Percentiles rank a stretch among this genome's conserved stretches.
Evolutionary conservation across 2,888 invertebrate species (phyloP).

Genomic region (Epicampocera succincta): DNA sequence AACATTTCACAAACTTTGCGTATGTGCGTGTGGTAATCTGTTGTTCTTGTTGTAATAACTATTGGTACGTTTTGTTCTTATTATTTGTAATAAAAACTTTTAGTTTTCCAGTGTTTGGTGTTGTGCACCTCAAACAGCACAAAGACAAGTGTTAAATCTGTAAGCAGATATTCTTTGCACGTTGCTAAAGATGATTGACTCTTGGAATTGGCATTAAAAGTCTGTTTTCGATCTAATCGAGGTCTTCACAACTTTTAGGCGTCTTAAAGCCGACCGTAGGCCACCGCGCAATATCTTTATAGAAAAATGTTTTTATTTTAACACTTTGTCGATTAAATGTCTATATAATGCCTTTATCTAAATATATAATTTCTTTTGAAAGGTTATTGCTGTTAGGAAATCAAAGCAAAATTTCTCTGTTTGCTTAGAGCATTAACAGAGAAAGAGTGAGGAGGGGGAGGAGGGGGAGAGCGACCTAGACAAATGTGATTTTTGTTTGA

Average conservation of each 20-base stretch:
- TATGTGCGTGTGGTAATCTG: constrained; percentile 47
- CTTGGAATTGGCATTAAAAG: constrained; percentile 3
- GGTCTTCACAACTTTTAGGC: not conserved
- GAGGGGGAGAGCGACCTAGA: too few species aligned
- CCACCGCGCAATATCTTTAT: not conserved
- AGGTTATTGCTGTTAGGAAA: too few species aligned
- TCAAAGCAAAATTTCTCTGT: too few species aligned
- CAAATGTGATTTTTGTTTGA: too few species aligned
- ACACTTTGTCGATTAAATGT: too few species aligned
- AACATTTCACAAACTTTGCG: constrained; percentile 3
- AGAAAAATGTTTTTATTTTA: not conserved
- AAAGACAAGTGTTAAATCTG: not conserved
- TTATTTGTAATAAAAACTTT: constrained; percentile 20
- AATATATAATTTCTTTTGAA: too few species aligned
- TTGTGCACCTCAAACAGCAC: constrained; percentile 19
- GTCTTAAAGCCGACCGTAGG: not conserved
- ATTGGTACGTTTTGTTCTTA: constrained; percentile 27
- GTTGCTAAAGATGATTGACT: not conserved
- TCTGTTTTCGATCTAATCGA: not conserved
- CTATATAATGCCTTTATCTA: too few species aligned
- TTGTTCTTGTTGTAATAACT: constrained; percentile 10
- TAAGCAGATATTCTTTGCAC: not conserved
- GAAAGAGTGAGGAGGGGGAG: too few species aligned
- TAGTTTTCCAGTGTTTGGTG: not conserved
- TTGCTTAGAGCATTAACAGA: too few species aligned